Conservation (phyloP, 2,797 vertebrate species). For the Malacoctenus gilli region DNA sequence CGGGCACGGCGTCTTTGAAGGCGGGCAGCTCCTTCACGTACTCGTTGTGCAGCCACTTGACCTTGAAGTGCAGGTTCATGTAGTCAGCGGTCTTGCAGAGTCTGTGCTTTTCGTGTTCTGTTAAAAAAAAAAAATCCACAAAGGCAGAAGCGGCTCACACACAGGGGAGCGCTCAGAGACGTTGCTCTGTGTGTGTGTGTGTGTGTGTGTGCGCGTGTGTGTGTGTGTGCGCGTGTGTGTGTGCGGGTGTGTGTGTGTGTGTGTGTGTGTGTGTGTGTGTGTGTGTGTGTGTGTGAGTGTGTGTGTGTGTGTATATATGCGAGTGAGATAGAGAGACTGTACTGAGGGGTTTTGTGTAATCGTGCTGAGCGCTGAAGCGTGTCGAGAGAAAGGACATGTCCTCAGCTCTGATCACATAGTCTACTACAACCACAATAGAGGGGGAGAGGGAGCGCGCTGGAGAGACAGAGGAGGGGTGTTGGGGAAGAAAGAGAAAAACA, state of each 20-base stretch:
- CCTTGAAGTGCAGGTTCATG: constrained; percentile 99
- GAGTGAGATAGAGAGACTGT: constrained; percentile 43
- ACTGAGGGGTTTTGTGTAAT: constrained; percentile 78
- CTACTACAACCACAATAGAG: constrained; percentile 64
- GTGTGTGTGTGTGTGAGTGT: constrained; percentile 23
- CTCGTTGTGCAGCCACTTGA: constrained; percentile 97
- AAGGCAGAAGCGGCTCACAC: no score
- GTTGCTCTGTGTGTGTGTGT: neutral
- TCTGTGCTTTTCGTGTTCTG: constrained; percentile 93
- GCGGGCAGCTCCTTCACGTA: constrained; percentile 88
- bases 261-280: constrained; percentile 18
- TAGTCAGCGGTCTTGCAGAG: constrained; percentile 95
- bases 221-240: constrained; percentile 27
- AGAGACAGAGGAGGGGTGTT: constrained; percentile 49
- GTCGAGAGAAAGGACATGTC: constrained; percentile 78
- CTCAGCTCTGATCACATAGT: constrained; percentile 76
- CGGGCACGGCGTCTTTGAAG: constrained; percentile 86
- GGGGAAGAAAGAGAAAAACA: constrained; percentile 42
- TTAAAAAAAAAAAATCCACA: neutral
- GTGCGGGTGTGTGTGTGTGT: constrained; percentile 19
- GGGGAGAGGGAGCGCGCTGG: constrained; percentile 41
- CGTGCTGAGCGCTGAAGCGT: constrained; percentile 73
- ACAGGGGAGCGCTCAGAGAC: no score
- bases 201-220: constrained; percentile 11
- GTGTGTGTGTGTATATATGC: constrained; percentile 21